Evolutionary conservation across 2,888 invertebrate species (phyloP).

Genomic region (Elegia similella): DNA sequence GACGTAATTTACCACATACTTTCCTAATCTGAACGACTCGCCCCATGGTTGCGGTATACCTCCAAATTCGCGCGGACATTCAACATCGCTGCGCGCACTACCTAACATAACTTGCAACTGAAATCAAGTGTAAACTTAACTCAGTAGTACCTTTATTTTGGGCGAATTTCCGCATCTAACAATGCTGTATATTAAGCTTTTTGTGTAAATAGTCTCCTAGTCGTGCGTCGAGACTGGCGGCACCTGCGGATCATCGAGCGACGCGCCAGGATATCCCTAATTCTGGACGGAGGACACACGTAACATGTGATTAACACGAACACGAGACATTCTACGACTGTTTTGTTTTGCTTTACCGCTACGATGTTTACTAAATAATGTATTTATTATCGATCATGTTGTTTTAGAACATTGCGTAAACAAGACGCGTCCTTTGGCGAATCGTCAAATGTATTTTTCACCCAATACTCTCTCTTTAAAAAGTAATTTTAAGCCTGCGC

Average conservation of each 20-base stretch:
- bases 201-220: constrained; percentile 75
- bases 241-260: constrained; percentile 47
- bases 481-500: constrained; percentile 69
- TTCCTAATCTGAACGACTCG: constrained; percentile 38
- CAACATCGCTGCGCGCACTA: constrained; percentile 37
- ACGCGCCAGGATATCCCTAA: constrained; percentile 43
- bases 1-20: constrained; percentile 26
- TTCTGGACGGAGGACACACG: constrained; percentile 58
- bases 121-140: constrained; percentile 66
- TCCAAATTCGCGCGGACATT: constrained; percentile 25
- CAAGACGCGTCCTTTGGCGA: constrained; percentile 61
- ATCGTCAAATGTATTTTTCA: constrained; percentile 79
- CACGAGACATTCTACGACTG: constrained; percentile 68
- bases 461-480: constrained; percentile 79
- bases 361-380: constrained; percentile 77
- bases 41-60: constrained; percentile 29
- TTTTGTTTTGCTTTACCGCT: constrained; percentile 81
- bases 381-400: constrained; percentile 60
- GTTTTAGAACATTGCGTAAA: constrained; percentile 56
- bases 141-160: constrained; percentile 68
- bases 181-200: constrained; percentile 80
- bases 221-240: constrained; percentile 45
- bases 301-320: constrained; percentile 79
- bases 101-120: constrained; percentile 47
- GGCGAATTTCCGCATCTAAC: constrained; percentile 78